Conservation (phyloP, 2,113 vertebrate genomes). For the Calyptommatus sinebrachiatus region DNA sequence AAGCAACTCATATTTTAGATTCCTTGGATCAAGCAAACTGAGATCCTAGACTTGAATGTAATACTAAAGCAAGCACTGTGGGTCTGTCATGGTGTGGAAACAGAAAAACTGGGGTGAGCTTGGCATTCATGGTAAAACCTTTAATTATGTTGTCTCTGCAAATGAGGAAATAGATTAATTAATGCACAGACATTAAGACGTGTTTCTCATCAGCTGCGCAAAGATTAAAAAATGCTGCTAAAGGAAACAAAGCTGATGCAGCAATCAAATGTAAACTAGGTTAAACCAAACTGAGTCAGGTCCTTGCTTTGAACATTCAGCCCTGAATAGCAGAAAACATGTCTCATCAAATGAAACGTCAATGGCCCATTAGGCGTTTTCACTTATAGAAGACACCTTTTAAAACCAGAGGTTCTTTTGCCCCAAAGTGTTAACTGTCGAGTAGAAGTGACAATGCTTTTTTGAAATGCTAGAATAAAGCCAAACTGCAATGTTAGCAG, state of each 20-base stretch:
- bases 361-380: neutral
- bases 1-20: neutral
- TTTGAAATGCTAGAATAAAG: neutral
- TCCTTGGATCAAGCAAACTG: neutral
- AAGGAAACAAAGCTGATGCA: neutral
- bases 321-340: neutral
- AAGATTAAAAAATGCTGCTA: neutral
- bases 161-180: neutral
- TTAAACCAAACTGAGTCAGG: neutral
- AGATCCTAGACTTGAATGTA: neutral
- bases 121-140: neutral
- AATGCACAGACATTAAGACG: neutral
- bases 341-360: neutral
- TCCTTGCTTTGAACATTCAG: neutral
- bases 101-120: neutral
- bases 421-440: neutral
- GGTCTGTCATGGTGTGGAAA: neutral
- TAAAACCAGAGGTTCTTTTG: neutral
- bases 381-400: neutral
- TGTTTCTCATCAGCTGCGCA: neutral
- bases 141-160: neutral
- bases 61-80: neutral
- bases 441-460: neutral
- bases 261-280: neutral
- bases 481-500: neutral